phyloP scores from a whole-genome alignment of 2,113 vertebrate species.

The Erpornis zantholeuca region DNA sequence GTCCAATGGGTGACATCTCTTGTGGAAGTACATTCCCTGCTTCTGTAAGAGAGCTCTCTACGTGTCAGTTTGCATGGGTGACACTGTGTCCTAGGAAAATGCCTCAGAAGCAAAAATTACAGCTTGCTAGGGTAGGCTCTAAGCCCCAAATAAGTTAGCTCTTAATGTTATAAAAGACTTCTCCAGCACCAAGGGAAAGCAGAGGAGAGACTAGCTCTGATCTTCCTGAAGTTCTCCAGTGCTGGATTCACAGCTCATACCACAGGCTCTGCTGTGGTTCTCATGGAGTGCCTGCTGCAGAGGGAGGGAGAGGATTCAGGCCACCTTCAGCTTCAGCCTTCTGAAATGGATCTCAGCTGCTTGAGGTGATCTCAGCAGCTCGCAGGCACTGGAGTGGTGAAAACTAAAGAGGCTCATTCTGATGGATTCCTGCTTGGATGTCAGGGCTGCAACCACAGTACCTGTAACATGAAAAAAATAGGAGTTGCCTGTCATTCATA shows the following conservation, averaged over 20 bases:
- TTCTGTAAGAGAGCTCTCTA: background rate
- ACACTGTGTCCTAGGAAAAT: background rate
- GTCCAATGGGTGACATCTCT: background rate
- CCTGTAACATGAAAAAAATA: slow-evolving; percentile 5
- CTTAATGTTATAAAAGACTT: background rate
- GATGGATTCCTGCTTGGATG: slow-evolving; percentile 38
- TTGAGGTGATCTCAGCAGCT: slow-evolving; percentile 65
- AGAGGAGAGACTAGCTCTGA: background rate
- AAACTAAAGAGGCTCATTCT: background rate
- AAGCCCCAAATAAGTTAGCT: background rate
- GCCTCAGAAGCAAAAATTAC: background rate
- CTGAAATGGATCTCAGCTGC: slow-evolving; percentile 55
- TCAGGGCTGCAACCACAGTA: background rate
- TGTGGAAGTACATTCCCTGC: background rate
- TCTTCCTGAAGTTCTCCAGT: background rate
- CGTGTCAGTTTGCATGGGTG: background rate
- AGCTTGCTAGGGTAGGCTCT: background rate
- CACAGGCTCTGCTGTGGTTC: background rate
- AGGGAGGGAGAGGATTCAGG: background rate
- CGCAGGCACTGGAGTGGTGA: slow-evolving; percentile 64
- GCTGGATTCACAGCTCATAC: background rate
- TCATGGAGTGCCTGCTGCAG: background rate
- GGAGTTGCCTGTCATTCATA: slow-evolving; percentile 58
- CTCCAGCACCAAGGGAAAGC: background rate
- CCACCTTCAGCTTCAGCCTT: slow-evolving; percentile 41